A percentile compares a stretch with the other conserved stretches of the same genome.
phyloP scores from a whole-genome alignment of 2,113 vertebrate species.

The Stomatorhinus ivindoensis region DNA sequence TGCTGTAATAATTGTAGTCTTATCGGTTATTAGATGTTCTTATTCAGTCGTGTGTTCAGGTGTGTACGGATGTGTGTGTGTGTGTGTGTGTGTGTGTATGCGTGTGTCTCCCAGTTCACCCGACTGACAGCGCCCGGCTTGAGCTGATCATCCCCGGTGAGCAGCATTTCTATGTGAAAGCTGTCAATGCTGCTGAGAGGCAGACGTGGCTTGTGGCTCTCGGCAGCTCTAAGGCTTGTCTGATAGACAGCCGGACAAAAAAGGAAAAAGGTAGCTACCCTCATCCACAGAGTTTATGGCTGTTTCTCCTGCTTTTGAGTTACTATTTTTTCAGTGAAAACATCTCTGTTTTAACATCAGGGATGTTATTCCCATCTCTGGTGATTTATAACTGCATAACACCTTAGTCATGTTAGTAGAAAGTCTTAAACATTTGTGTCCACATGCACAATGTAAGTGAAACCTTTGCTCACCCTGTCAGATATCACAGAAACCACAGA shows the following conservation, averaged over 20 bases:
- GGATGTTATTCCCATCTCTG: not conserved
- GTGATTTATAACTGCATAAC: not conserved
- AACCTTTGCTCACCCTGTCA: slow-evolving; percentile 26
- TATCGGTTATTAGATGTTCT: not conserved
- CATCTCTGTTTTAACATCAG: not conserved
- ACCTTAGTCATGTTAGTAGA: not conserved
- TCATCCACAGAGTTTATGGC: not conserved
- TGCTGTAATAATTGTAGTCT: not conserved
- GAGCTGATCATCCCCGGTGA: slow-evolving; percentile 76
- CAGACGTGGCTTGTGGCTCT: slow-evolving; percentile 76
- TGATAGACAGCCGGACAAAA: slow-evolving; percentile 68
- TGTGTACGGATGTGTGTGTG: not conserved
- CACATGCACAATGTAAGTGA: not conserved
- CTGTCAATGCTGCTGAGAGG: slow-evolving; percentile 73
- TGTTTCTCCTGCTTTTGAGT: not conserved
- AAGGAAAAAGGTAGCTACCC: slow-evolving; percentile 70
- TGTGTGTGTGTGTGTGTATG: not conserved
- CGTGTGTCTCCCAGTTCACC: slow-evolving; percentile 52
- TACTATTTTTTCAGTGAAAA: not conserved
- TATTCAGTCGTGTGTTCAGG: not conserved
- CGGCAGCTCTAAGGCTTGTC: slow-evolving; percentile 74
- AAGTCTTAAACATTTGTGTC: not conserved
- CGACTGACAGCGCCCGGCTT: slow-evolving; percentile 72
- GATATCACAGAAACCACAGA: slow-evolving; percentile 75
- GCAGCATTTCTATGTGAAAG: slow-evolving; percentile 77